A percentile compares a stretch with the other conserved stretches of the same genome.
These are phyloP conservation scores for Batillaria attramentaria DNA, from an alignment of 1,140 invertebrate genomes.

Conservation along the genomic window DNA sequence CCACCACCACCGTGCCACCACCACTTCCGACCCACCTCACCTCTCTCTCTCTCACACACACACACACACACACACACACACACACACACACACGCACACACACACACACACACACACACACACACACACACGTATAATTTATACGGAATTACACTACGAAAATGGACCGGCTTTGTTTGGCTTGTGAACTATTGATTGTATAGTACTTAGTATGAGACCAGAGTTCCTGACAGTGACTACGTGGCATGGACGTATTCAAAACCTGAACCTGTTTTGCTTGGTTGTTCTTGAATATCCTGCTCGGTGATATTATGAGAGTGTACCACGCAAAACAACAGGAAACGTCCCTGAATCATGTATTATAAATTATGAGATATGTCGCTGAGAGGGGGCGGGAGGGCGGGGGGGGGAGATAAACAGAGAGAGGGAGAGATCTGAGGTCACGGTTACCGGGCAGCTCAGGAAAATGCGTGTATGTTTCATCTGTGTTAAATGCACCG, in stretches of 20 bases:
- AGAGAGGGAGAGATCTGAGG: no score
- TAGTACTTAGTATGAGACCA: not conserved
- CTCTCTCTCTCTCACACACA: not conserved
- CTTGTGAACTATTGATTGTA: not conserved
- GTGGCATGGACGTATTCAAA: not conserved
- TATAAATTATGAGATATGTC: no score
- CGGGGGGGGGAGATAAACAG: no score
- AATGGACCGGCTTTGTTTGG: not conserved
- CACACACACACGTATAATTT: not conserved
- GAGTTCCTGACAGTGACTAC: not conserved
- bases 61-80: not conserved
- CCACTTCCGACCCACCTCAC: not conserved
- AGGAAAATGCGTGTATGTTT: no score
- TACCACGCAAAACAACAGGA: no score
- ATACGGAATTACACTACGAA: not conserved
- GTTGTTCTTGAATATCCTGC: no score
- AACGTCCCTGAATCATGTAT: no score
- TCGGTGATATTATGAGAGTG: no score
- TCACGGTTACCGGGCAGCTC: no score
- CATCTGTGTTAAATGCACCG: no score
- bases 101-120: slow-evolving; percentile 8
- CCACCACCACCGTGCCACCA: not conserved
- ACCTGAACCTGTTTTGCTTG: not conserved
- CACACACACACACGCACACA: slow-evolving; percentile 16
- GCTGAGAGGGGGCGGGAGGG: no score